phyloP scores from a whole-genome alignment of 2,888 invertebrate species.

The Morpho achilles region DNA sequence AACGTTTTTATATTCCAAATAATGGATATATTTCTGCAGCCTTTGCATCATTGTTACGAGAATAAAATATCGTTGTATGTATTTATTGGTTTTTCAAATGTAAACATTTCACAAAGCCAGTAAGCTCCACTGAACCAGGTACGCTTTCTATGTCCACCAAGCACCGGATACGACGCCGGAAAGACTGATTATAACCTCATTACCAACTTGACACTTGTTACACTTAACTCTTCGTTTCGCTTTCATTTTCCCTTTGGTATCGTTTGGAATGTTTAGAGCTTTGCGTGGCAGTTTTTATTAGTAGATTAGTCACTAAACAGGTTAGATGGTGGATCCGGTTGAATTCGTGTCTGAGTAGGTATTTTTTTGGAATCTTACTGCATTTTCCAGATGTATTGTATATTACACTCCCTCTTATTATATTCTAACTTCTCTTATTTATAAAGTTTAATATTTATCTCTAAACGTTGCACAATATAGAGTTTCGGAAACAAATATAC shows the following conservation, averaged over 20 bases:
- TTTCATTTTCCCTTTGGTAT: constrained; percentile 32
- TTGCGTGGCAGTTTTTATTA: constrained; percentile 14
- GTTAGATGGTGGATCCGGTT: constrained; percentile 15
- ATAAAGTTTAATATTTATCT: no score
- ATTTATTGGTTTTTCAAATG: no score
- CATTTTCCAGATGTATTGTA: no score
- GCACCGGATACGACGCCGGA: constrained; percentile 51
- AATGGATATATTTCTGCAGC: no score
- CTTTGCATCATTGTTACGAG: no score
- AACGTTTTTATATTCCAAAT: neutral
- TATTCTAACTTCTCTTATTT: no score
- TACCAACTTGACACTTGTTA: constrained; percentile 43
- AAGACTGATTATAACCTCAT: constrained; percentile 63
- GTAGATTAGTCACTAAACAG: constrained; percentile 20
- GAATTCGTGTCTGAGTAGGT: constrained; percentile 10
- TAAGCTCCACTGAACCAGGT: constrained; percentile 6
- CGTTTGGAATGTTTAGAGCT: constrained; percentile 17
- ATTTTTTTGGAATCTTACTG: constrained; percentile 1
- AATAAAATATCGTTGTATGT: no score
- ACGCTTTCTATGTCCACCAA: constrained; percentile 29
- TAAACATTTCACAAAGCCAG: no score
- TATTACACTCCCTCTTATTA: no score
- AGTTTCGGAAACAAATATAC: no score
- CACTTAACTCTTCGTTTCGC: constrained; percentile 47
- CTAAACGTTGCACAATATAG: no score